Evolutionary conservation across 2,797 vertebrate species (phyloP).

Genomic region (Halcyon leucocephala): DNA sequence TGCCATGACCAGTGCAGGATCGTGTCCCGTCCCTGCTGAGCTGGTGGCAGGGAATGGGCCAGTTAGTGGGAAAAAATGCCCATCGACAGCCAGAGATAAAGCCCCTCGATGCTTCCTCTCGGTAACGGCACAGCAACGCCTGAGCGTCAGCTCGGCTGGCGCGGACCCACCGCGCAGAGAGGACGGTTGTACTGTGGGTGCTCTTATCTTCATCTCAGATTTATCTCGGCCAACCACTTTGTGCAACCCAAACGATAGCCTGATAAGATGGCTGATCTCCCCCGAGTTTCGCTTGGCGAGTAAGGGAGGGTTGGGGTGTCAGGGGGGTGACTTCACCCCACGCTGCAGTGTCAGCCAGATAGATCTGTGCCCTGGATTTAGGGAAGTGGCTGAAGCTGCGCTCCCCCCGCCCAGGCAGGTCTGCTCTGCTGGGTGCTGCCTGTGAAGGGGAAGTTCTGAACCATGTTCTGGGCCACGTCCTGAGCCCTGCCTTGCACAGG

Average conservation of each 20-base stretch:
- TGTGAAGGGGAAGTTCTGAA: not conserved
- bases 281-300: fast-evolving
- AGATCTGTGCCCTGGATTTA: fast-evolving
- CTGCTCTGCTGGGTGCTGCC: not conserved
- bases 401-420: not conserved
- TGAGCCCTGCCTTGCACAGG: not conserved
- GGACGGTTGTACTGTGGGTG: not conserved
- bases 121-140: fast-evolving
- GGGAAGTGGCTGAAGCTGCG: not conserved
- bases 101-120: not conserved
- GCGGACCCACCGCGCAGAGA: not conserved
- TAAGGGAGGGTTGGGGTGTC: not conserved
- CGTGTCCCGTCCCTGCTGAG: not conserved
- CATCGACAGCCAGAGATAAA: not conserved
- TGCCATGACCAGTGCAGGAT: not conserved
- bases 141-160: fast-evolving
- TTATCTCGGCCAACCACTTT: not conserved
- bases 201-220: not conserved
- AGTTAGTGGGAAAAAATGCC: not conserved
- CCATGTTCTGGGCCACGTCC: fast-evolving
- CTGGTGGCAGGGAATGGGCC: not conserved
- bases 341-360: fast-evolving
- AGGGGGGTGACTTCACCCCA: not conserved
- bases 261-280: not conserved
- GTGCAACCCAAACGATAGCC: not conserved